phyloP scores from a whole-genome alignment of 2,888 invertebrate species.

The Ormyrus pomaceus region DNA sequence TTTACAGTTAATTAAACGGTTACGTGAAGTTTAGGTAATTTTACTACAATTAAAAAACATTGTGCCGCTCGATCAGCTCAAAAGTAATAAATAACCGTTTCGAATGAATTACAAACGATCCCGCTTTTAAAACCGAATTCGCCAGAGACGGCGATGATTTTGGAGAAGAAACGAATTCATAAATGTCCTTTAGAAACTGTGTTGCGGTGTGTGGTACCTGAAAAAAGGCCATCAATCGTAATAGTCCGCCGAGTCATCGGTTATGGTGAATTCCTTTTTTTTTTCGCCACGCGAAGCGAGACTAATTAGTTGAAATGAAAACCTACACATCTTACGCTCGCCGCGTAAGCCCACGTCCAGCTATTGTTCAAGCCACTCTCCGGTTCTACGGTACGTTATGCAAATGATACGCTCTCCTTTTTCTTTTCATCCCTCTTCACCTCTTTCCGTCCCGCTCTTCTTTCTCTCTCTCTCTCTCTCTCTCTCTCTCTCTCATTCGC shows the following conservation, averaged over 20 bases:
- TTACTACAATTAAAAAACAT: too few species aligned
- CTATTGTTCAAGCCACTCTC: constrained; percentile 39
- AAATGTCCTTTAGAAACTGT: too few species aligned
- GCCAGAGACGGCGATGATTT: too few species aligned
- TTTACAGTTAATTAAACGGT: too few species aligned
- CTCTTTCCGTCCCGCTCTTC: background rate
- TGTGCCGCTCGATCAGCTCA: too few species aligned
- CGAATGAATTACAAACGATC: too few species aligned
- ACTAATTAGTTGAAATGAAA: constrained; percentile 42
- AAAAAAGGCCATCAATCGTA: background rate
- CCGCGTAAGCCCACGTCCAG: background rate
- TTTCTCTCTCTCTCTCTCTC: background rate
- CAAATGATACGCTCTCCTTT: constrained; percentile 36
- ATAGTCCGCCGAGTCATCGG: constrained; percentile 6
- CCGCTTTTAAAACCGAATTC: too few species aligned
- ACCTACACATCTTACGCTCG: background rate
- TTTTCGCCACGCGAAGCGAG: constrained; percentile 17
- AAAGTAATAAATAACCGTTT: too few species aligned
- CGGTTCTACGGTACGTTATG: constrained; percentile 43
- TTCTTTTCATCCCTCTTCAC: background rate
- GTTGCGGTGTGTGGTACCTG: too few species aligned
- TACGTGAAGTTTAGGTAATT: too few species aligned
- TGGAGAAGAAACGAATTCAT: too few species aligned
- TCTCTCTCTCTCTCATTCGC: background rate
- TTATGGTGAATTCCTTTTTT: background rate